Percentiles rank a stretch among this genome's conserved stretches.
Conservation (phyloP, 2,888 invertebrate genomes). For the Eupelmus urozonus region DNA sequence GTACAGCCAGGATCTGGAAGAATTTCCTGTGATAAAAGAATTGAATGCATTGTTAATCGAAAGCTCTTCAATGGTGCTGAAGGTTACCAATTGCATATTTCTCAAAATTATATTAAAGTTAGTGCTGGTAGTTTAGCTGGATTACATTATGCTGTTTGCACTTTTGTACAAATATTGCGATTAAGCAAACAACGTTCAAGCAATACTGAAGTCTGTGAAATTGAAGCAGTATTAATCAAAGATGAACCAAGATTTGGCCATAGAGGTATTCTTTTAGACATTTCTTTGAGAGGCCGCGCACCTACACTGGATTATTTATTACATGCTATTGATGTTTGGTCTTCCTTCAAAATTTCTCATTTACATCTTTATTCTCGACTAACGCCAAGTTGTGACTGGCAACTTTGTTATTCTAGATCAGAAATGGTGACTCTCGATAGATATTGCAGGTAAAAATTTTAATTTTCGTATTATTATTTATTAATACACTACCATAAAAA, state of each 20-base stretch:
- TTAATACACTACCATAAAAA: conserved; percentile 7
- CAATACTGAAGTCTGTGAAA: conserved; percentile 71
- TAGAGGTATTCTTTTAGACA: conserved; percentile 81
- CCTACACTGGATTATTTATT: conserved; percentile 79
- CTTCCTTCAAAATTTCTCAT: conserved; percentile 80
- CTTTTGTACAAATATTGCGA: conserved; percentile 79
- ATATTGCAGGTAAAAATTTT: conserved; percentile 77
- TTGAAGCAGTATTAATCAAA: conserved; percentile 78
- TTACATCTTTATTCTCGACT: conserved; percentile 78
- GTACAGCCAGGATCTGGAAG: conserved; percentile 76
- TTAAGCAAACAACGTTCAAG: conserved; percentile 72
- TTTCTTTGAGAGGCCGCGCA: conserved; percentile 80
- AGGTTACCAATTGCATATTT: conserved; percentile 79
- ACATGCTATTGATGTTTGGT: conserved; percentile 78
- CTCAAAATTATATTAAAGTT: conserved; percentile 78
- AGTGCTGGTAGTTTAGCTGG: conserved; percentile 80
- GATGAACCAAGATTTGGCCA: conserved; percentile 80
- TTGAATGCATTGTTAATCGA: conserved; percentile 79
- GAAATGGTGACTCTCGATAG: conserved; percentile 80
- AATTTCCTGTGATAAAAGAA: conserved; percentile 74
- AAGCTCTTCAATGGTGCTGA: conserved; percentile 77
- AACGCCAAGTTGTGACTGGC: conserved; percentile 76
- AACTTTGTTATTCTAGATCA: conserved; percentile 77
- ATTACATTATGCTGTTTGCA: conserved; percentile 80
- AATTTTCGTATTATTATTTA: conserved; percentile 1